Evolutionary conservation across 1,140 invertebrate species (phyloP), one percentile per base, ranked within the genome.

Genomic region (Drosophila sulfurigaster): DNA sequence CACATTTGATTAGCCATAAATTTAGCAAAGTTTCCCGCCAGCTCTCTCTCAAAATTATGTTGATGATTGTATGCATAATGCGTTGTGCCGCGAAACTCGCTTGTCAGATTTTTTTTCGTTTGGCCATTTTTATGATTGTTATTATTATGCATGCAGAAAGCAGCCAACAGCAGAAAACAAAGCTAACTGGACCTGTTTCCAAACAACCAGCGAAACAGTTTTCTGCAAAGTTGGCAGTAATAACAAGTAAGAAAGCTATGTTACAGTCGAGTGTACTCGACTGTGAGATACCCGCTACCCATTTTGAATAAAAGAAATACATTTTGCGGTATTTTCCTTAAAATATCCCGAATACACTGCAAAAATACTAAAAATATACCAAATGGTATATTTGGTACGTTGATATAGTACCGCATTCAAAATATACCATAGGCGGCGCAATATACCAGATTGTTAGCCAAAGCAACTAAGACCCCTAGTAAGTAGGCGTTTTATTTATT

Each of bases 1-100:
- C 66, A 66, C 81, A 85, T 83, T 83, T 83, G 81, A 85, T 83
- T 74, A 80, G 73, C 67, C 81, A 85, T 83, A 83, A 83, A 83
- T 81, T 81, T 78, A 25, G 72, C 16, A 52, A 63, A 63, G 28
- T 83, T 54, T 25, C 20, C 20, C 8, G 57, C 52, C 45, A 43
- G 32, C 63, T 75, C 8, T 3, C 6, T 38, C 10, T 38, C 72
- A 75, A 75, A 75, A 59, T 71, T 59, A 73, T 56, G 30, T 57
- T 35, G 8, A 45, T 54, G 10, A 49, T 72, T 66, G 64, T 77
- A 65, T 86, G 78, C 82, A 85, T 85, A 85, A 85, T 85, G 67
- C 56, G 51, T 2, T 6, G 3, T n/a, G 7, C 4, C 25, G 10
- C 10, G 11, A 30, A 25, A 13, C 38, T 59, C 10, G 20, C 25